Evolutionary conservation across 2,888 invertebrate genomes (phyloP), one percentile per base, ranked within the genome.

Genomic region (Eristalis tenax): DNA sequence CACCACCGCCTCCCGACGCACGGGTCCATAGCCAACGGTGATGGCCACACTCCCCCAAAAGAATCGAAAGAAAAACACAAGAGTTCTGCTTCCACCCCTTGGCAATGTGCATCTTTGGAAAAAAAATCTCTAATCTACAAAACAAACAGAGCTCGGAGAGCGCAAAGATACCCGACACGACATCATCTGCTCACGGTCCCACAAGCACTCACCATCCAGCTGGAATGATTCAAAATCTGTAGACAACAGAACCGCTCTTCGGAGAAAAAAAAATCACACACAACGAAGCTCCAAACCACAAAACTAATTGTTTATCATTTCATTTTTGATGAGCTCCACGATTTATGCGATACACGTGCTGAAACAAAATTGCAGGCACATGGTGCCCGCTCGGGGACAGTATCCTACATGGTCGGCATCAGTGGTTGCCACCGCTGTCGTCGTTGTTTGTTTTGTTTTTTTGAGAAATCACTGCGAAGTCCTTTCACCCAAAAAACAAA

Each of bases 251-350:
- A 18, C 6, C 43, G n/a, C 43, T 43, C 18, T n/a, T n/a, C n/a
- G 6, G 32, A 6, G 10, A 32, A 32, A 32, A 10, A 32, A 32
- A 32, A 50, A n/a, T 1, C 15, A n/a, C 6, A 50, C 5, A 18
- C n/a, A 22, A 18, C 26, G 23, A 26, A 50, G 2, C 35, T 35
- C 43, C 50, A 8, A 50, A 8, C 50, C 50, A 50, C 50, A 56
- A 59, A 80, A 68, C 66, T 66, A 80, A 80, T 80, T 80, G 73
- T 43, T 80, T 80, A 50, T 80, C 73, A 61, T 66, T 73, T 50
- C 50, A 73, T 73, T 61, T 61, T 73, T 61, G 73, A 80, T 73
- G 73, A 73, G 73, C 73, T 73, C 22, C n/a, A 66, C 40, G 59
- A 61, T 80, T 80, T 73, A 66, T 73, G 73, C 66, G 23, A 26